Conservation (phyloP, 2,113 vertebrate species). For the Jaculus jaculus region DNA sequence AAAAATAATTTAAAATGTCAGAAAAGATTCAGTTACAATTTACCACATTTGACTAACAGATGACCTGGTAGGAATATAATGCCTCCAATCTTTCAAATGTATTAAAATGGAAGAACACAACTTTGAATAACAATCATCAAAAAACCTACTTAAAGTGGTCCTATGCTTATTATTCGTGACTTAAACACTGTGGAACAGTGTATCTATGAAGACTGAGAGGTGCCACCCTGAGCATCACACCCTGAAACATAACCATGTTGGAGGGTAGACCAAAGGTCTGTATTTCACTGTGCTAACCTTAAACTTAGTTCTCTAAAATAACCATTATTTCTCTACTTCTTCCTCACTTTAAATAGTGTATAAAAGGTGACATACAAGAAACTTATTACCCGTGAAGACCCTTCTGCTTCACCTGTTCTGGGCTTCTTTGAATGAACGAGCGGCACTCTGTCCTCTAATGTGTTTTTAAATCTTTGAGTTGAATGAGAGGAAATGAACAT, state of each 20-base stretch:
- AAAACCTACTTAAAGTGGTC: not conserved
- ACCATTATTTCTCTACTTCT: not conserved
- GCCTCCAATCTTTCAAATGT: not conserved
- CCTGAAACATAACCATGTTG: not conserved
- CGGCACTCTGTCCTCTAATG: not conserved
- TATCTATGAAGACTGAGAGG: not conserved
- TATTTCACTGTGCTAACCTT: not conserved
- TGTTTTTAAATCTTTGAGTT: not conserved
- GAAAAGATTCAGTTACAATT: not conserved
- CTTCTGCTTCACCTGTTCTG: not conserved
- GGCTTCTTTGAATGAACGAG: not conserved
- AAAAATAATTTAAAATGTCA: not conserved
- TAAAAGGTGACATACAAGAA: not conserved
- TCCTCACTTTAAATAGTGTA: not conserved
- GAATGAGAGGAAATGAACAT: not conserved
- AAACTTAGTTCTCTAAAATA: not conserved
- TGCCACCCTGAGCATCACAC: not conserved
- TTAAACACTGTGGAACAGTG: not conserved
- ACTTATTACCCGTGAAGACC: not conserved
- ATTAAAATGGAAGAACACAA: not conserved
- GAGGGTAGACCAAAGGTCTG: not conserved
- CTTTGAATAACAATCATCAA: slow-evolving; percentile 25
- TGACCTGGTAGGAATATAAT: not conserved
- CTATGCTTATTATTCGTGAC: not conserved
- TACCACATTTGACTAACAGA: not conserved